Evolutionary conservation across 2,797 vertebrate genomes (phyloP).

Genomic region (Labeo calbasu): DNA sequence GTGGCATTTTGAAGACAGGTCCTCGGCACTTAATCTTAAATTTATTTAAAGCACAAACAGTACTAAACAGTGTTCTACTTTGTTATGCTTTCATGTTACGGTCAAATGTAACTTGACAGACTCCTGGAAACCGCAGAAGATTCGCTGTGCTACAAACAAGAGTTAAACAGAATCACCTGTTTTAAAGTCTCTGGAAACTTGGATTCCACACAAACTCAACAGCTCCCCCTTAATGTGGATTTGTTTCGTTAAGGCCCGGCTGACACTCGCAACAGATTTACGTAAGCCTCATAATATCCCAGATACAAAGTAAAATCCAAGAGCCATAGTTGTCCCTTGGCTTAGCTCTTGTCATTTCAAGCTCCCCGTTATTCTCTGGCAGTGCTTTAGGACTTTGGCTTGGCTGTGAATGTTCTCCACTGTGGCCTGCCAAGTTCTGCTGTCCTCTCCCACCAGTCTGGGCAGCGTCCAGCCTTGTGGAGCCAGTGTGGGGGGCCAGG

Average conservation of each 20-base stretch:
- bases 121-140: not conserved
- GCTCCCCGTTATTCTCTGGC: conserved; percentile 44
- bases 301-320: conserved; percentile 33
- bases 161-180: conserved; percentile 14
- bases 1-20: conserved; percentile 17
- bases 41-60: conserved; percentile 17
- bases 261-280: conserved; percentile 24
- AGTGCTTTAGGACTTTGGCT: conserved; percentile 42
- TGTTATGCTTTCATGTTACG: not conserved
- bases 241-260: conserved; percentile 29
- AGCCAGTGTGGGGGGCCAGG: conserved; percentile 57
- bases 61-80: not conserved
- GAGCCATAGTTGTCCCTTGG: conserved; percentile 37
- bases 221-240: conserved; percentile 1
- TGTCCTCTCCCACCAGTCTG: conserved; percentile 56
- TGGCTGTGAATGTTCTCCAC: conserved; percentile 48
- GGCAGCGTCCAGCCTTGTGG: conserved; percentile 54
- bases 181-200: conserved; percentile 27
- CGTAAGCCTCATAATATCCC: conserved; percentile 30
- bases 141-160: not conserved
- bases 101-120: not conserved
- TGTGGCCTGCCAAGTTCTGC: conserved; percentile 46
- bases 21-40: not conserved
- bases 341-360: conserved; percentile 40
- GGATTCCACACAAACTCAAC: conserved; percentile 13